Evolutionary conservation across 2,888 invertebrate genomes (phyloP).

Genomic region (Ophioninae sp.): DNA sequence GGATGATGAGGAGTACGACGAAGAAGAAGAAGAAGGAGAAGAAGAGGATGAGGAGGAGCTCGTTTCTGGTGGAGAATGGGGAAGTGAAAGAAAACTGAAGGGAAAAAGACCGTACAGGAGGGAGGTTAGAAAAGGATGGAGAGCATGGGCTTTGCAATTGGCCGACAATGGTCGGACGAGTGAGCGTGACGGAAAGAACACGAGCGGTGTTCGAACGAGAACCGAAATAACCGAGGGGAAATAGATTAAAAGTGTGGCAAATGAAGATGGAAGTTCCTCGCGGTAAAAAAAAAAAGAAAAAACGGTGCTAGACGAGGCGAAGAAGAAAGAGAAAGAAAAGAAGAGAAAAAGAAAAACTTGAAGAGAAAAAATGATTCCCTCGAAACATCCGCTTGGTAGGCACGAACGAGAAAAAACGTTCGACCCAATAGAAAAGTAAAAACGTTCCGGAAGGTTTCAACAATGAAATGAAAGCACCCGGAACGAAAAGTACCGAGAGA

Average conservation of each 20-base stretch:
- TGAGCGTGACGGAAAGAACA: slow-evolving; percentile 48
- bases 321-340: too few relatives aligned
- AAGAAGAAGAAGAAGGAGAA: slow-evolving; percentile 56
- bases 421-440: slow-evolving; percentile 39
- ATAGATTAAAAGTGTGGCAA: slow-evolving; percentile 43
- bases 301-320: slow-evolving; percentile 53
- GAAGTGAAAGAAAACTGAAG: slow-evolving; percentile 39
- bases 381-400: not conserved
- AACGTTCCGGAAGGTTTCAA: slow-evolving; percentile 44
- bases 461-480: slow-evolving; percentile 36
- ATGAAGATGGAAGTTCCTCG: slow-evolving; percentile 36
- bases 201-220: slow-evolving; percentile 6
- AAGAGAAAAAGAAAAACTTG: slow-evolving; percentile 7
- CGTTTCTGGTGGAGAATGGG: slow-evolving; percentile 29
- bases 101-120: slow-evolving; percentile 52
- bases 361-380: slow-evolving; percentile 9
- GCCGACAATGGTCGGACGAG: slow-evolving; percentile 66
- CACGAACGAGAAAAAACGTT: slow-evolving; percentile 25
- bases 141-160: slow-evolving; percentile 65
- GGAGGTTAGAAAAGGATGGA: slow-evolving; percentile 56
- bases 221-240: slow-evolving; percentile 2
- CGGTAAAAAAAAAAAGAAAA: too few relatives aligned
- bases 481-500: slow-evolving; percentile 17
- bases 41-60: too few relatives aligned
- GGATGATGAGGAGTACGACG: too few relatives aligned